Evolutionary conservation across 2,888 invertebrate species (phyloP).

Genomic region (Chymomyza fuscimana): DNA sequence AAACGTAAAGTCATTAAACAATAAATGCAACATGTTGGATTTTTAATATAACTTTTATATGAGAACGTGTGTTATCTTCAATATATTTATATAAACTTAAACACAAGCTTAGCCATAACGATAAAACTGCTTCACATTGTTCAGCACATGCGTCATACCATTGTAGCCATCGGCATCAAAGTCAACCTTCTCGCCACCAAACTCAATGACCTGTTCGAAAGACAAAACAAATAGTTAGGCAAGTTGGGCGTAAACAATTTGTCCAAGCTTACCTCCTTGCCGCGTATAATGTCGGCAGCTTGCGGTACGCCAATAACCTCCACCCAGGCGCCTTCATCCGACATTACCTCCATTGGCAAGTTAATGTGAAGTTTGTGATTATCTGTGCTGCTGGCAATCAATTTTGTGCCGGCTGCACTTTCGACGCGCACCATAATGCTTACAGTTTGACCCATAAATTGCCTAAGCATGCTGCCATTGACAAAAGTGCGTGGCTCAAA

Average conservation of each 20-base stretch:
- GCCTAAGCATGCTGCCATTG: constrained; percentile 74
- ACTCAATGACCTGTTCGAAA: constrained; percentile 71
- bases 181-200: constrained; percentile 73
- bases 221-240: background rate
- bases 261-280: constrained; percentile 70
- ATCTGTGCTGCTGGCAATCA: constrained; percentile 71
- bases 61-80: background rate
- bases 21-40: background rate
- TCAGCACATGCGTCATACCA: constrained; percentile 75
- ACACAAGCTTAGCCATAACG: constrained; percentile 38
- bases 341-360: constrained; percentile 61
- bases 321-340: constrained; percentile 73
- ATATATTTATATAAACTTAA: background rate
- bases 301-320: constrained; percentile 75
- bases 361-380: constrained; percentile 69
- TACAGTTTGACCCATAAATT: constrained; percentile 71
- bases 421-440: constrained; percentile 77
- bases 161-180: constrained; percentile 78
- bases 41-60: background rate
- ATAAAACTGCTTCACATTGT: constrained; percentile 63
- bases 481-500: constrained; percentile 74
- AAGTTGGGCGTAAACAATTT: background rate
- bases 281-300: constrained; percentile 65
- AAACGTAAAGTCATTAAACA: background rate
- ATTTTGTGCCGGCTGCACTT: constrained; percentile 61